Base-by-base conservation (phyloP, 2,888 invertebrate genomes). In the Nipponacmea schrenckii region DNA sequence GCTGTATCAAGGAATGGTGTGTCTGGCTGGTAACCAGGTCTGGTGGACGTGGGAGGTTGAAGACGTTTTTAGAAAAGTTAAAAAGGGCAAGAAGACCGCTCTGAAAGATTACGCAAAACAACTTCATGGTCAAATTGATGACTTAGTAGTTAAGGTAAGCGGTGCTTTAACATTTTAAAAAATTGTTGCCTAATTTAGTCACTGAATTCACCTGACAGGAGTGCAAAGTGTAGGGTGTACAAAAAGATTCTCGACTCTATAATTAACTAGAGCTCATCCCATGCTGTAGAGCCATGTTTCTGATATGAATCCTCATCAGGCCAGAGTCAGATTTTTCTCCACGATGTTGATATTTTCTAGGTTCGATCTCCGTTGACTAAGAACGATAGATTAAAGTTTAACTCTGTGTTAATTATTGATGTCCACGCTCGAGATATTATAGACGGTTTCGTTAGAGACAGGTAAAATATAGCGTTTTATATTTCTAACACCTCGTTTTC, bases 21-120 rank as follows among this genome's bases (percentile, higher is more conserved):
- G 94, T 77, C 90, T 95, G 24, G 95, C 94, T 0, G 94, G 94
- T 0, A 95, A 95, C 90, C 94, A 94, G 82, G 94, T 97, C 1
- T 97, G 96, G 96, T 97, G 96, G 96, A 97, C 96, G 0, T 95
- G 95, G 10, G 96, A 97, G 88, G 95, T 96, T 0, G 97, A 97
- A 85, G 94, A 96, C 85, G 94, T 95, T 0, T 96, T 97, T 87
- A 89, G 87, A 5, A 93, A 89, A 79, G 86, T 90, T 68, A 89
- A 87, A 79, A 86, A 86, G 71, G 88, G 96, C 3, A 92, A 94
- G 78, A 95, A 96, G 87, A 91, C 94, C 15, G 95, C 96, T 0
- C 96, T 97, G 95, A 96, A 96, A 89, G 94, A 96, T 84, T 96
- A 96, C 87, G 90, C 96, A 44, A 91, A 92, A 80, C 92, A 93